A percentile compares a stretch with the other conserved stretches of the same genome.
Conservation (phyloP, 2,888 invertebrate species). For the Zeuzera pyrina region DNA sequence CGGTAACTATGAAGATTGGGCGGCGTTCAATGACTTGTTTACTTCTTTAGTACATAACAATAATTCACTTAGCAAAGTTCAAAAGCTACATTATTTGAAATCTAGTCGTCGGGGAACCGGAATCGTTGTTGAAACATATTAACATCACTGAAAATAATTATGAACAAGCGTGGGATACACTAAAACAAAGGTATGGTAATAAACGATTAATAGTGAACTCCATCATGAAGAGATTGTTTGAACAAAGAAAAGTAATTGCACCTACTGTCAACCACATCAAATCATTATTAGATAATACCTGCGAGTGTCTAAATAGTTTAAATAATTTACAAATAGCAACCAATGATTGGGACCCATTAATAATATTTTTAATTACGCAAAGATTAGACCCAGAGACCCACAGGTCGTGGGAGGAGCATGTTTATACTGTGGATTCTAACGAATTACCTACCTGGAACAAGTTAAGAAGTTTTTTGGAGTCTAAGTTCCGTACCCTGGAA, state of each 20-base stretch:
- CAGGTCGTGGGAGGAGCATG: constrained; percentile 16
- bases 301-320: no score
- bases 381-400: constrained; percentile 19
- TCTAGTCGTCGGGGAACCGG: neutral
- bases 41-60: neutral
- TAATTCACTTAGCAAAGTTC: neutral
- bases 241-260: no score
- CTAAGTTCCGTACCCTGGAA: constrained; percentile 13
- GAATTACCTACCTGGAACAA: constrained; percentile 11
- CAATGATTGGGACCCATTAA: no score
- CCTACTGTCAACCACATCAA: no score
- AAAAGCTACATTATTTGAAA: neutral
- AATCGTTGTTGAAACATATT: neutral
- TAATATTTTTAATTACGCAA: constrained; percentile 17
- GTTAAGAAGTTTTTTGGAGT: constrained; percentile 10
- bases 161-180: neutral
- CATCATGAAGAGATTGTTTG: no score
- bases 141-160: neutral
- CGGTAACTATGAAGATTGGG: neutral
- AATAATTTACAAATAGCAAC: no score
- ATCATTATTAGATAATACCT: no score
- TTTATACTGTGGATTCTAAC: constrained; percentile 8
- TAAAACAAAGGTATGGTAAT: neutral
- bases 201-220: no score
- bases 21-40: neutral